Base-by-base conservation (phyloP, 2,888 invertebrate genomes). In the Mesorhabditis spiculigera region DNA sequence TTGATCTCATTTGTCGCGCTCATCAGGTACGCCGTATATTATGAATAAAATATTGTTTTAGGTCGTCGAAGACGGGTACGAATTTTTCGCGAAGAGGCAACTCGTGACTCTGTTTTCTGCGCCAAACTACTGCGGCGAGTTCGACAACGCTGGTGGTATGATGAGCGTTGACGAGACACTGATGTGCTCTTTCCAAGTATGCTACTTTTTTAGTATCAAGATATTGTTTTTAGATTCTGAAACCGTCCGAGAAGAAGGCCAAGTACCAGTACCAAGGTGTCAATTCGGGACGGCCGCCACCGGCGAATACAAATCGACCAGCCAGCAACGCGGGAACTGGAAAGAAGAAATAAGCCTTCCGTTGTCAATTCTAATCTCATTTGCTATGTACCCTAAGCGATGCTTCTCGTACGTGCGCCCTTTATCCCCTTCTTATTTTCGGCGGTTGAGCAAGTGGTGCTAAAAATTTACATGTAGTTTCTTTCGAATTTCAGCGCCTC, bases 111-210 rank as follows among this genome's bases (percentile, higher is more conserved):
- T 97, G 69, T 98, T 98, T 88, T 97, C 96, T n/a, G 95, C 95
- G 64, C 95, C 95, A 44, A 96, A 96, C 87, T 88, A 88, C 76
- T 87, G 87, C 72, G 87, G 95, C n/a, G 94, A 95, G 88, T 95
- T 96, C 86, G 95, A 96, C 87, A 97, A 97, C 87, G 96, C 97
- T 68, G 97, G 97, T 70, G 97, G 95, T 74, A 97, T 97, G 96
- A 97, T 97, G 97, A 94, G 93, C 74, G 97, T 98, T 45, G 97
- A 97, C 87, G 96, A 97, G 87, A 93, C 95, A 74, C 90, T 97
- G 68, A 96, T 97, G 95, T 97, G 97, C 90, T 96, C 96, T 81
- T 97, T 97, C 90, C 97, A 97, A 92, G 95, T 95, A 78, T 73
- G 81, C 44, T 10, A 13, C 42, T 65, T 16, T 28, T 64, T 71